Conservation (phyloP, 1,140 invertebrate species). For the Ooceraea biroi region DNA sequence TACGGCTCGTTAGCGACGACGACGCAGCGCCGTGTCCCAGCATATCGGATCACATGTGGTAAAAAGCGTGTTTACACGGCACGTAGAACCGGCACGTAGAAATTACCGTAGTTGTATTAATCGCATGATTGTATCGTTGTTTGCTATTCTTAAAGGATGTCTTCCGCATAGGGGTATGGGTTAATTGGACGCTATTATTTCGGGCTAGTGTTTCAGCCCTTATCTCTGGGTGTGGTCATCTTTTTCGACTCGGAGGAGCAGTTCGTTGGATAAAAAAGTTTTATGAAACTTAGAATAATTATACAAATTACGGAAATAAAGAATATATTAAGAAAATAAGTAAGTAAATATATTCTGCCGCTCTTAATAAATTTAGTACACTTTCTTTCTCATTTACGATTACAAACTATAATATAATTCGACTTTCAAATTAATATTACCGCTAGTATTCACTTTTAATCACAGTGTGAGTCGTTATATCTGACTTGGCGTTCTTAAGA, state of each 20-base stretch:
- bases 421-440: not conserved
- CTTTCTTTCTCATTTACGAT: not conserved
- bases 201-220: not conserved
- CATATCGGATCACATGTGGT: slow-evolving; percentile 40
- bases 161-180: slow-evolving; percentile 22
- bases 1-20: slow-evolving; percentile 76
- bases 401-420: not conserved
- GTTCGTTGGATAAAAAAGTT: not conserved
- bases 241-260: slow-evolving; percentile 13
- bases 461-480: not conserved
- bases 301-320: not conserved
- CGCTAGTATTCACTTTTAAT: not conserved
- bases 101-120: slow-evolving; percentile 22
- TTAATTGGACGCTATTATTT: slow-evolving; percentile 43
- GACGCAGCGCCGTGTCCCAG: slow-evolving; percentile 29
- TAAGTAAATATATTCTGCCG: not conserved
- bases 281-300: not conserved
- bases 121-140: slow-evolving; percentile 38
- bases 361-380: not conserved
- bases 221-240: slow-evolving; percentile 3
- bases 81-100: slow-evolving; percentile 2
- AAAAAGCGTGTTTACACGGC: slow-evolving; percentile 48
- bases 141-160: slow-evolving; percentile 47
- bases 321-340: not conserved
- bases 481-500: not conserved